Evolutionary conservation across 2,797 vertebrate genomes (phyloP).

Genomic region (Valencia hispanica): DNA sequence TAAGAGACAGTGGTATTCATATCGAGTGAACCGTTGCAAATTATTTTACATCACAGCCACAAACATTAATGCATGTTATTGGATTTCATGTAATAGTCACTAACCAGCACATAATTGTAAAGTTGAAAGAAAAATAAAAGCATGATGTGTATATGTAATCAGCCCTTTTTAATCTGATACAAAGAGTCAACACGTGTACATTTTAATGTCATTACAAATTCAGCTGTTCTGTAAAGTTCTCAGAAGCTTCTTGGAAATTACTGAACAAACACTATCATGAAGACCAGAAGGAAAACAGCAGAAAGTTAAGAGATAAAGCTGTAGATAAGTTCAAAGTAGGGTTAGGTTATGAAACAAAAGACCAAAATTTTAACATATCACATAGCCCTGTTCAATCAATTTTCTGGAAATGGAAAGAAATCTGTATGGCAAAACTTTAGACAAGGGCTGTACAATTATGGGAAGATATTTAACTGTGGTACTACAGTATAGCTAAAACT

Average conservation of each 20-base stretch:
- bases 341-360: background rate
- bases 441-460: background rate
- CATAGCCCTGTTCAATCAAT: background rate
- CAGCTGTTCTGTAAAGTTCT: background rate
- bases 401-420: background rate
- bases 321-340: background rate
- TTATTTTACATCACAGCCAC: background rate
- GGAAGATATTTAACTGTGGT: background rate
- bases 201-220: background rate
- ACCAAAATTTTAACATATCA: background rate
- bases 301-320: background rate
- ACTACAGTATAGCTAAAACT: no score
- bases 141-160: background rate
- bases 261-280: no score
- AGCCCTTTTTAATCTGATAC: background rate
- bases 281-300: no score
- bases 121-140: background rate
- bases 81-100: background rate
- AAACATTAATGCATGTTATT: background rate
- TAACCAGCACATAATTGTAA: background rate
- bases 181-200: background rate
- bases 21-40: background rate
- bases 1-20: background rate
- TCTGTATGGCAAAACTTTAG: background rate
- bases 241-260: background rate